Evolutionary conservation across 92 coral and sea anemone genomes (phyloP).

Genomic region (Siderastrea radians): DNA sequence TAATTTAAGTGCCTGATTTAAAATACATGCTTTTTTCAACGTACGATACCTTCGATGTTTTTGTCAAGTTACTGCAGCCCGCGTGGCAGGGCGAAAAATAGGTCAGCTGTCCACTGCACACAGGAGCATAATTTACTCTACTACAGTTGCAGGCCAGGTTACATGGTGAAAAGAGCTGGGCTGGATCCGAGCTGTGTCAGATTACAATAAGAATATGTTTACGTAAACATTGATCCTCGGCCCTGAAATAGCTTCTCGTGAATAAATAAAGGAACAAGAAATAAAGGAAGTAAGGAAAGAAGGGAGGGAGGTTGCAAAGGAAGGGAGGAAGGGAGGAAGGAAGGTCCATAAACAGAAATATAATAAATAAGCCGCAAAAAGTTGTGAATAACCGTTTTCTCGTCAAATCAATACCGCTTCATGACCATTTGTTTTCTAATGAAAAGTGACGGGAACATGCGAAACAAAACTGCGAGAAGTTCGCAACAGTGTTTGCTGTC

Average conservation of each 20-base stretch:
- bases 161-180: constrained; percentile 55
- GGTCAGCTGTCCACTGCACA: constrained; percentile 71
- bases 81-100: constrained; percentile 87
- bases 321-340: not conserved
- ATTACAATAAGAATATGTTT: too few relatives aligned
- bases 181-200: constrained; percentile 39
- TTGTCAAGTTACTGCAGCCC: constrained; percentile 48
- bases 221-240: not conserved
- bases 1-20: not conserved
- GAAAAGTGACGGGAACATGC: too few relatives aligned
- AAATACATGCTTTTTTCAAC: not conserved
- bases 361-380: too few relatives aligned
- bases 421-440: too few relatives aligned
- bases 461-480: too few relatives aligned
- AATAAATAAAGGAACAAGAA: too few relatives aligned
- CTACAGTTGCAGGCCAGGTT: constrained; percentile 71
- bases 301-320: not conserved
- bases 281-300: not conserved
- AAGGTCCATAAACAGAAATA: not conserved
- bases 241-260: not conserved
- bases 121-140: constrained; percentile 62
- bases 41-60: constrained; percentile 8
- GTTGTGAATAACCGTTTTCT: too few relatives aligned
- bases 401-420: too few relatives aligned
- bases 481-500: too few relatives aligned